Evolutionary conservation across 1,140 invertebrate species (phyloP).

Genomic region (Nasonia vitripennis): DNA sequence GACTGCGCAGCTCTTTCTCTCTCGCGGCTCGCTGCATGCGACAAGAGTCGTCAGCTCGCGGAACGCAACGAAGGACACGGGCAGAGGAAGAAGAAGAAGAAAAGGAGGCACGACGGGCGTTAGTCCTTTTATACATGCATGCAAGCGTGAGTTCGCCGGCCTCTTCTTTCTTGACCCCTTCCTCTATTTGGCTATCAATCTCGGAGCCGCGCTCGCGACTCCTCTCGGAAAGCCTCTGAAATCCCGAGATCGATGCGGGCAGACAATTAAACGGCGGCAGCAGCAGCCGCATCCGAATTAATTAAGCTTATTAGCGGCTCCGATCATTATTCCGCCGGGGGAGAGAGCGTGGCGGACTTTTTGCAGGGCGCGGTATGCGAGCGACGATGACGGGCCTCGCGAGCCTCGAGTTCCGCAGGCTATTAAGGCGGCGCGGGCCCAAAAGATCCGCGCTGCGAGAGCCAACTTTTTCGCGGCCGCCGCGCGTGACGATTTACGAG

Average conservation of each 20-base stretch:
- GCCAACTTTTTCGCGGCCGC: slow-evolving; percentile 19
- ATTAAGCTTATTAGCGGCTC: slow-evolving; percentile 51
- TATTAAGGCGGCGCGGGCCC: slow-evolving; percentile 21
- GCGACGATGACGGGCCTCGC: background rate
- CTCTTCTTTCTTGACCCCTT: background rate
- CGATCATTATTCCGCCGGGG: slow-evolving; percentile 16
- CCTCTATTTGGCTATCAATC: slow-evolving; percentile 15
- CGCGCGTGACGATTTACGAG: slow-evolving; percentile 11
- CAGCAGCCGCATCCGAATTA: slow-evolving; percentile 35
- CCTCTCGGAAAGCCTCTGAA: background rate
- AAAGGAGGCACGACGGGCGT: slow-evolving; percentile 21
- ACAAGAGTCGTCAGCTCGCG: too few relatives aligned
- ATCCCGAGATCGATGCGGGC: slow-evolving; percentile 10
- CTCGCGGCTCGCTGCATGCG: background rate
- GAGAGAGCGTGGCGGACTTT: background rate
- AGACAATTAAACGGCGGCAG: background rate
- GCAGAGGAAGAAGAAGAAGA: background rate
- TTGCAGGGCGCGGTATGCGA: slow-evolving; percentile 24
- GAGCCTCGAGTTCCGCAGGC: slow-evolving; percentile 21
- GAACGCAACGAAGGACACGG: too few relatives aligned
- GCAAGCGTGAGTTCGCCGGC: background rate
- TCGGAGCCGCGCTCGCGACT: background rate
- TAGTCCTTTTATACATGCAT: slow-evolving; percentile 49
- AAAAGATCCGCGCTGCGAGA: background rate
- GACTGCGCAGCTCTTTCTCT: slow-evolving; percentile 46